Evolutionary conservation across 2,113 vertebrate species (phyloP), one percentile per base, ranked within the genome.

Genomic region (Cariama cristata): DNA sequence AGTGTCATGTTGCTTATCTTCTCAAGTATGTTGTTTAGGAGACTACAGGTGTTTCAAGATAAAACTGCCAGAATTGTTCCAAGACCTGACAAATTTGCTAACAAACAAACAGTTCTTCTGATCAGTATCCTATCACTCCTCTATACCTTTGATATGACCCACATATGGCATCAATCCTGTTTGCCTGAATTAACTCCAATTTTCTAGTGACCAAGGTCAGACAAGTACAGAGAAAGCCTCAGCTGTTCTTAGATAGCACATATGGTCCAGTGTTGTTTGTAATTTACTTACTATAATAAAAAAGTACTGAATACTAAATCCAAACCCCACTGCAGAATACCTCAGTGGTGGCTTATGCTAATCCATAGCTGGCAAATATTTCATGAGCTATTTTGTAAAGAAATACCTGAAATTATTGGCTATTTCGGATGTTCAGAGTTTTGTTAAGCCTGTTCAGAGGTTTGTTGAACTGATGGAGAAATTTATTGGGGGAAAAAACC

Each of bases 141-240:
- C 67, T 88, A 32, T 63, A 94, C 63, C 74, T 98, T 95, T 95
- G 49, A 85, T 97, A 94, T 67, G 68, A 97, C 88, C 49, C 63
- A 93, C 96, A 96, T 97, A 98, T 96, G 96, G 94, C 77, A 95
- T 87, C 85, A 83, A 88, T 97, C 94, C 90, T 97, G 60, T 96
- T 97, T 96, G 90, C 94, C 90, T 93, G 87, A 98, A 98, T 98
- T 98, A 98, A 96, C 86, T 97, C 74, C 40, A 88, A 97, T 97
- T 98, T 98, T 97, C 90, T 91, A 91, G 69, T 97, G 96, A 96
- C 95, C 89, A 95, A 96, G 97, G 96, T 97, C 96, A 96, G 80
- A 93, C 12, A 32, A 97, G 77, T 92, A 94, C 87, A 98, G 94
- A 97, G 84, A 91, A 94, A 88, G 86, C 79, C 91, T 98, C 97